A percentile compares a stretch with the other conserved stretches of the same genome.
Evolutionary conservation across 2,888 invertebrate species (phyloP).

Genomic region (Gari tellinella): DNA sequence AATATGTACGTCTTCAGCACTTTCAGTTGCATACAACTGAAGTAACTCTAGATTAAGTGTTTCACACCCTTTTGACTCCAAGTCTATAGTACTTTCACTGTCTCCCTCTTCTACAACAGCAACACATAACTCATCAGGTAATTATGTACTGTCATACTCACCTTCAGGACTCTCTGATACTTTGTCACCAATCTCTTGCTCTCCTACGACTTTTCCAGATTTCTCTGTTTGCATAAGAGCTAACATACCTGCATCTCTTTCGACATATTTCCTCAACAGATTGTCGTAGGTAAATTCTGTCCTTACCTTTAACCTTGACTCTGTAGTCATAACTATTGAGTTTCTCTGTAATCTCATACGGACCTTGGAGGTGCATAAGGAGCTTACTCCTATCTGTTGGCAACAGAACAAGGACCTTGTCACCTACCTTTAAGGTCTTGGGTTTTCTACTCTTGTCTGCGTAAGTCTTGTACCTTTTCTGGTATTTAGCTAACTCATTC

Average conservation of each 20-base stretch:
- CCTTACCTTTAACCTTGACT: constrained; percentile 32
- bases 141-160: no score
- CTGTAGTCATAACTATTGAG: constrained; percentile 29
- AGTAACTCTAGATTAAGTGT: no score
- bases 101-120: no score
- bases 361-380: constrained; percentile 52
- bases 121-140: no score
- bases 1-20: no score
- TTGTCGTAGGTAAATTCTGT: constrained; percentile 41
- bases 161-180: background rate
- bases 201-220: background rate
- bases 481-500: constrained; percentile 13
- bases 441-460: constrained; percentile 43
- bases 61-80: no score
- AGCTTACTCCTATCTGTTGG: constrained; percentile 62
- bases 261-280: constrained; percentile 37
- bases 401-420: constrained; percentile 56
- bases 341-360: constrained; percentile 14
- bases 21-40: no score
- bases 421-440: constrained; percentile 35
- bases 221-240: background rate
- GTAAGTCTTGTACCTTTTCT: constrained; percentile 27
- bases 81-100: no score
- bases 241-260: background rate
- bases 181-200: background rate